These are phyloP conservation scores for Darevskia nairensis DNA, from an alignment of 2,797 vertebrate species.

Conservation along the genomic window DNA sequence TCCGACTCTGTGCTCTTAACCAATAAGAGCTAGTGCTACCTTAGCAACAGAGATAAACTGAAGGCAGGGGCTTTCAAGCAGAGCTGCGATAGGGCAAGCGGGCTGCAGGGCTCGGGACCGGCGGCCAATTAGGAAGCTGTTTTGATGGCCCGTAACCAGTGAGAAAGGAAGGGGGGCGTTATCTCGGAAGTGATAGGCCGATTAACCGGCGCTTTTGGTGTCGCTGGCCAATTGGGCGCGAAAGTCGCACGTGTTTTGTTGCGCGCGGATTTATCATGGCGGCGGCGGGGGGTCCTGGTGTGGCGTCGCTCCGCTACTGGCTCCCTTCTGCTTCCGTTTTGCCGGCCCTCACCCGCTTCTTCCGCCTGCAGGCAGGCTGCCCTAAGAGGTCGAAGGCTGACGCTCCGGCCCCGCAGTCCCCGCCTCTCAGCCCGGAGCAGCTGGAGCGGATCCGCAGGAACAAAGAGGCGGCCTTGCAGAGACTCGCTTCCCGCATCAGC, in stretches of 20 bases:
- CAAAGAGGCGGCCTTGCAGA: slow-evolving; percentile 84
- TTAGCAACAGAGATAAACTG: background rate
- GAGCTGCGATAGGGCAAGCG: background rate
- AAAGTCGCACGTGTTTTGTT: slow-evolving; percentile 47
- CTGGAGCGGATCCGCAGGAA: slow-evolving; percentile 85
- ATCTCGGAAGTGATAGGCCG: slow-evolving; percentile 22
- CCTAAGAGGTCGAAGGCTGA: slow-evolving; percentile 72
- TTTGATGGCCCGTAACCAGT: background rate
- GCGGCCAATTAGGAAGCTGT: background rate
- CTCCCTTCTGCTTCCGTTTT: rapidly evolving
- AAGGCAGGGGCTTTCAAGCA: background rate
- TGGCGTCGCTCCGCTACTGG: rapidly evolving
- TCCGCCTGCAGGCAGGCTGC: slow-evolving; percentile 59
- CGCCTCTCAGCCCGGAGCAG: slow-evolving; percentile 83
- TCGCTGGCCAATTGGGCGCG: slow-evolving; percentile 20
- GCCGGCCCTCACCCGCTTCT: rapidly evolving
- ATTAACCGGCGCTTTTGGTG: rapidly evolving
- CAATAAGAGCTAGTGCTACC: background rate
- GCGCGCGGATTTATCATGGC: background rate
- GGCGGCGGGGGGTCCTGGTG: no score
- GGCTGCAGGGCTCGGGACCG: rapidly evolving
- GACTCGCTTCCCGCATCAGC: slow-evolving; percentile 75
- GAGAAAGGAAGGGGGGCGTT: background rate
- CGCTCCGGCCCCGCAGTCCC: background rate
- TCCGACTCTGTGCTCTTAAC: background rate